Percentiles rank a stretch among this genome's conserved stretches.
Evolutionary conservation across 2,113 vertebrate species (phyloP).

Genomic region (Cebus imitator): DNA sequence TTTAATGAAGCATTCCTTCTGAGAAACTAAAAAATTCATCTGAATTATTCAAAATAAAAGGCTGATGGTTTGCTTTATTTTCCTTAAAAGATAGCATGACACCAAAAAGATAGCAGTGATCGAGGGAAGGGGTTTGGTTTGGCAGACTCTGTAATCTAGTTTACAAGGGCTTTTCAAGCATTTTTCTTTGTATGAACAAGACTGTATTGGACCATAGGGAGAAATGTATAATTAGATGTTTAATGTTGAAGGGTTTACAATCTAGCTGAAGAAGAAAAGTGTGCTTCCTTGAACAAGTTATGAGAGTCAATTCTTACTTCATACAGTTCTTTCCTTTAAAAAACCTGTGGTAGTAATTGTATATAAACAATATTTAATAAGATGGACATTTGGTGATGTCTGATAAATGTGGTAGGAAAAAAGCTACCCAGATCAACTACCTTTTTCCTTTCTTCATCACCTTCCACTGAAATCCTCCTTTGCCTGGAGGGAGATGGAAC

Average conservation of each 20-base stretch:
- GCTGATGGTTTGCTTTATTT: conserved; percentile 35
- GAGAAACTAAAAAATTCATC: background rate
- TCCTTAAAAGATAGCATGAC: conserved; percentile 43
- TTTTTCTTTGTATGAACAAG: conserved; percentile 47
- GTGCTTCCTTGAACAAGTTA: background rate
- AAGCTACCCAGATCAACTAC: background rate
- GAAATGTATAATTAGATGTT: conserved; percentile 11
- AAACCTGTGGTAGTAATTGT: background rate
- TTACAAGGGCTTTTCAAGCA: conserved; percentile 14
- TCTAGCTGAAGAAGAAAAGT: background rate
- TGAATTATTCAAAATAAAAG: conserved; percentile 63
- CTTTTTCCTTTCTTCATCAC: background rate
- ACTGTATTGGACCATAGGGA: background rate
- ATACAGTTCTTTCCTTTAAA: background rate
- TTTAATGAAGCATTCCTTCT: conserved; percentile 36
- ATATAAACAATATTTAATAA: background rate
- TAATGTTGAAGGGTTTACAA: background rate
- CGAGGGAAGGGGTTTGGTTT: background rate
- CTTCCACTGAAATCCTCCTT: background rate
- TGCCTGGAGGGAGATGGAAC: background rate
- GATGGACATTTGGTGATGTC: background rate
- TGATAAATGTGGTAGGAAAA: background rate
- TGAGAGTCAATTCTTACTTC: background rate
- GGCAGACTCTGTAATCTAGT: background rate
- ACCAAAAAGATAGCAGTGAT: background rate